Evolutionary conservation across 30 jellyfish, hydroid and myxozoan species (phyloP), one percentile per base, ranked within the genome.

Genomic region (Aurelia sp.): DNA sequence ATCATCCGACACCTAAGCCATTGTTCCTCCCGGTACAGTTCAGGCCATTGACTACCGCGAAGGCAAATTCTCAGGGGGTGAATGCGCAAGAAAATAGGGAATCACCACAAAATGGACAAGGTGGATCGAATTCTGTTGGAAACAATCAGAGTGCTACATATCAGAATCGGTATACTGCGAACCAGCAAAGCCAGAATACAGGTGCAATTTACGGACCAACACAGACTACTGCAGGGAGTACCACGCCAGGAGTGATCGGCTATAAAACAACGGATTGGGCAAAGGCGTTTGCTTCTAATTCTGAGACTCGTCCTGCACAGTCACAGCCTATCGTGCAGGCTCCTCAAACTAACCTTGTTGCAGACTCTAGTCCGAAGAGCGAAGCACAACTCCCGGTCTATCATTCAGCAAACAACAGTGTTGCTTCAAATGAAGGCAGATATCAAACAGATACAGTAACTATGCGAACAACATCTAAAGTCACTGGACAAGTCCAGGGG

Each of bases 231-330:
- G 4, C 69, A 18, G 69, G 5, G 23, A 59, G 69, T 59, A 78
- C 79, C 30, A 78, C 89, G 20, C 89, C 71, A 63, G 66, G 79
- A 13, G 30, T 23, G 15, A 58, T 78, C 50, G 89, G 89, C 18
- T 78, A 78, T 69, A 78, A 64, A 47, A 62, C 89, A 63, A 78
- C 89, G 47, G 89, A 78, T 50, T 78, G 89, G 89, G 79, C 79
- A 6, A 62, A 62, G 41, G 89, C 89, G 12, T 78, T 78, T 23
- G 51, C 73, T 5, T 23, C 89, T 3, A 78, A 59, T 59, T 0
- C 69, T 6, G 69, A 21, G 33, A 11, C 69, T 3, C 23, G 69
- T 4, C 69, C 11, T 18, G 69, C 31, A 4, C 13, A 59, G 27
- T 18, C 33, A 4, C 69, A 21, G 13, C 69, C 69, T 59, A 18